Percentiles rank a stretch among this genome's conserved stretches.
Conservation (phyloP, 2,888 invertebrate species). For the Leptopterna dolabrata region DNA sequence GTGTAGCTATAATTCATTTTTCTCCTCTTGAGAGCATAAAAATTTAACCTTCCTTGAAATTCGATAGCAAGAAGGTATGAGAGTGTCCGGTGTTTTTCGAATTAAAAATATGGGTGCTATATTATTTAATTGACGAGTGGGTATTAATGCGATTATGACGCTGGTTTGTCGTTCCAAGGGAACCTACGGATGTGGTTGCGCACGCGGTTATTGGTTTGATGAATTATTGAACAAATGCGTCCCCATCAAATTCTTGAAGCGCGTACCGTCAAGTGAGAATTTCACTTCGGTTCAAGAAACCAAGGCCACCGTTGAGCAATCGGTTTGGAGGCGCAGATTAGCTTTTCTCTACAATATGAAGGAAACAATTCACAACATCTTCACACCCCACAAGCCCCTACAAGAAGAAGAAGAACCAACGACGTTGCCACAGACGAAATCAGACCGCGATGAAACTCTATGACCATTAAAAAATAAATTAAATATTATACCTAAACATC, state of each 20-base stretch:
- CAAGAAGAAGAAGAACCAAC: background rate
- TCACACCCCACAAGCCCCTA: background rate
- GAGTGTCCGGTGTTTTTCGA: no score
- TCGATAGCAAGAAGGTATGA: no score
- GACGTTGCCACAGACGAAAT: background rate
- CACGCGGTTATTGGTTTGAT: constrained; percentile 67
- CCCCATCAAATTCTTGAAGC: background rate
- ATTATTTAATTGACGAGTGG: no score
- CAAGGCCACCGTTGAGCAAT: background rate
- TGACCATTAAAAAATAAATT: no score
- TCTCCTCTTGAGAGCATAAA: no score
- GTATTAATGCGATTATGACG: no score
- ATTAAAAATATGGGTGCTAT: no score
- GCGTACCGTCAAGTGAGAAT: background rate
- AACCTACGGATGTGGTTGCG: constrained; percentile 69
- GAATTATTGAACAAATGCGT: background rate
- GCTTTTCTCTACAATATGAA: background rate
- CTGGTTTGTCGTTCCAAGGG: constrained; percentile 64
- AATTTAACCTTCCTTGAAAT: no score
- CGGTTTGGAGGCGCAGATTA: background rate
- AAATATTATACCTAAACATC: no score
- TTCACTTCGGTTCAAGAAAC: background rate
- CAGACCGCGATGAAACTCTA: background rate
- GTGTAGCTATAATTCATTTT: no score
- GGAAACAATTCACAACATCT: background rate